A percentile compares a stretch with the other conserved stretches of the same genome.
phyloP scores from a whole-genome alignment of 2,888 invertebrate genomes.

The Dryocosmus kuriphilus region DNA sequence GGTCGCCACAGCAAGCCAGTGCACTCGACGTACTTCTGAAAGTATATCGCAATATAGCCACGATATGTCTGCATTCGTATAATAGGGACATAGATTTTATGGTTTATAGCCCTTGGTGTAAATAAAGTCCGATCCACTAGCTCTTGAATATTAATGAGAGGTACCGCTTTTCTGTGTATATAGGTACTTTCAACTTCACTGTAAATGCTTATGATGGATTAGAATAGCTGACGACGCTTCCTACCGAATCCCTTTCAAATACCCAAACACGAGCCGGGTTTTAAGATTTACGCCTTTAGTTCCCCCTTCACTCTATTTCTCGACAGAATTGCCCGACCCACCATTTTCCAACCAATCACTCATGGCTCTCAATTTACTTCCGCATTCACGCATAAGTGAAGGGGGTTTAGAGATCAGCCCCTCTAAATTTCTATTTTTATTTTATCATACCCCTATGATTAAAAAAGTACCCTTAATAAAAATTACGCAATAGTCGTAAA shows the following conservation, averaged over 20 bases:
- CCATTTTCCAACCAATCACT: background rate
- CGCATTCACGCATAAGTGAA: background rate
- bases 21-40: constrained; percentile 1
- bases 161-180: background rate
- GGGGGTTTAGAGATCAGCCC: background rate
- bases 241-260: constrained; percentile 21
- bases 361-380: background rate
- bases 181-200: constrained; percentile 3
- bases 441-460: too few relatives aligned
- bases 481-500: too few relatives aligned
- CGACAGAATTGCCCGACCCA: background rate
- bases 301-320: background rate
- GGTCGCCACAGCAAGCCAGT: background rate
- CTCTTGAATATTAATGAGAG: constrained; percentile 69
- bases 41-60: constrained; percentile 25
- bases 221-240: constrained; percentile 20
- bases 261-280: background rate
- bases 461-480: too few relatives aligned
- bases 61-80: constrained; percentile 52
- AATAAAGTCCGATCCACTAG: constrained; percentile 68
- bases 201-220: constrained; percentile 40
- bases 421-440: background rate
- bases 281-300: constrained; percentile 18
- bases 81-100: constrained; percentile 57
- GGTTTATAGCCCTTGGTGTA: constrained; percentile 65